Evolutionary conservation across 2,113 vertebrate genomes (phyloP), one percentile per base, ranked within the genome.

Genomic region (Emydura subglobosa): DNA sequence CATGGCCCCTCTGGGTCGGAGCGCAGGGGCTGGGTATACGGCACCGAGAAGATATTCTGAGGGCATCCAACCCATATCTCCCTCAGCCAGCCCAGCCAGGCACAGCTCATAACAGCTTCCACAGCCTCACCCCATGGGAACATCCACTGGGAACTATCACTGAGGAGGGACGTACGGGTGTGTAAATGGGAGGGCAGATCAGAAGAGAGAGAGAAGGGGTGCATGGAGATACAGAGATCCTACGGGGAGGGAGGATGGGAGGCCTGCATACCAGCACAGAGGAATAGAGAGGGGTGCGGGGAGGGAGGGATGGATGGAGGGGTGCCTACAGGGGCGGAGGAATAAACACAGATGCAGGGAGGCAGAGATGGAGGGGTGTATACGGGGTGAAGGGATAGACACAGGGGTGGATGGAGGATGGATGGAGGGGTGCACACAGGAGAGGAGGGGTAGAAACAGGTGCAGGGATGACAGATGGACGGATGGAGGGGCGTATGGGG

Each of bases 11-110:
- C 57, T 61, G 27, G 29, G 59, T 27, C 14, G 29, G 29, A 25
- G 55, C 24, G 22, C 21, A 53, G 24, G 24, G 59, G 29, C 59
- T 31, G 59, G 27, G 27, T 13, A 61, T 6, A 7, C 10, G 2
- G 78, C 79, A 57, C 86, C 76, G 74, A 89, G 91, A 92, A n/a
- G 59, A 91, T 87, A 89, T 31, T 88, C 93, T 34, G 79, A 44
- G 72, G 42, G 14, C 19, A 10, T 39, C 27, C 1, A 10, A 57
- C 55, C 24, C 13, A 4, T 42, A 39, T 24, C 39, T 39, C n/a
- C 39, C 19, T 11, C 9, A 13, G 12, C 12, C 39, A 27, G 44
- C 39, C 76, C 39, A 44, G 27, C 22, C 22, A 27, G 22, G 42
- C 39, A 49, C 22, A 44, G 47, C 22, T 13, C 22, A 5, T 29